phyloP scores from a whole-genome alignment of 2,888 invertebrate genomes.

The Saturnia pavonia region DNA sequence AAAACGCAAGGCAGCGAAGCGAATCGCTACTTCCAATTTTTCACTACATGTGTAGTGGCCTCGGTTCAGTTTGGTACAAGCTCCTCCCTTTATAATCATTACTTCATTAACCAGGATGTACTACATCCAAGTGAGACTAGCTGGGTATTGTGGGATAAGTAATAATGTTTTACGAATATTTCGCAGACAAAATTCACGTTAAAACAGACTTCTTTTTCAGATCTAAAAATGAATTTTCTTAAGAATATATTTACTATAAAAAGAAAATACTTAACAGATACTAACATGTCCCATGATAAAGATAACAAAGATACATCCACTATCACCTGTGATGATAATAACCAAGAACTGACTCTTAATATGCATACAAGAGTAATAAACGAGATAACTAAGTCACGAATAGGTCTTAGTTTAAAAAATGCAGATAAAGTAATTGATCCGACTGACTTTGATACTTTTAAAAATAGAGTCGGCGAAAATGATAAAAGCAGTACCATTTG shows the following conservation, averaged over 20 bases:
- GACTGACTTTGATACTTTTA: neutral
- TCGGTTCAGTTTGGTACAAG: no score
- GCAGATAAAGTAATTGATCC: neutral
- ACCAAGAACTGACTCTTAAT: neutral
- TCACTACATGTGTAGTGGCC: no score
- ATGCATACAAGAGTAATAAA: neutral
- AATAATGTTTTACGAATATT: neutral
- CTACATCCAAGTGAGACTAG: no score
- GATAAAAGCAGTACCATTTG: neutral
- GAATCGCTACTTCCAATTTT: no score
- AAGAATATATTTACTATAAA: neutral
- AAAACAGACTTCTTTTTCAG: neutral
- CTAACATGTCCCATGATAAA: neutral
- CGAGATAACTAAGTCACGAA: neutral
- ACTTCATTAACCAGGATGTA: no score
- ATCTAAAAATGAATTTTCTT: neutral
- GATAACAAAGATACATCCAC: neutral
- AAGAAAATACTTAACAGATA: neutral
- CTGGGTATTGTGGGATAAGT: no score
- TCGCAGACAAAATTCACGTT: neutral
- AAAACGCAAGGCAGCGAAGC: no score
- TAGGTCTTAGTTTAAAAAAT: neutral
- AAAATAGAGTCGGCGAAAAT: neutral
- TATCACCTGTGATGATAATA: neutral
- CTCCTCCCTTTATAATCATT: no score